These are phyloP conservation scores for Nomada fabriciana DNA, from an alignment of 2,888 invertebrate genomes.

Conservation along the genomic window DNA sequence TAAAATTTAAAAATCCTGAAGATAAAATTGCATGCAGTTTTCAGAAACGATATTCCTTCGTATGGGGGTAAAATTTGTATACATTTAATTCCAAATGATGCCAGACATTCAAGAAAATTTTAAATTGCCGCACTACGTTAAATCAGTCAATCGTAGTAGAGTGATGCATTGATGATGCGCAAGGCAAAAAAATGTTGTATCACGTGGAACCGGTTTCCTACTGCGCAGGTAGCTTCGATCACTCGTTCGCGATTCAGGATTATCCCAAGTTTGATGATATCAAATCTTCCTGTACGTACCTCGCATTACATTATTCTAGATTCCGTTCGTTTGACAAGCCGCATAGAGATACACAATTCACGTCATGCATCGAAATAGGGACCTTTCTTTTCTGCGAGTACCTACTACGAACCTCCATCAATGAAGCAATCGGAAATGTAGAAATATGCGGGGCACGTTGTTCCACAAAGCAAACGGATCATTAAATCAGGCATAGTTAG, in stretches of 20 bases:
- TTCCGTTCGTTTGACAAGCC: constrained; percentile 45
- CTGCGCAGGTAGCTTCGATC: constrained; percentile 61
- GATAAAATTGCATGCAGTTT: background rate
- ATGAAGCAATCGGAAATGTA: constrained; percentile 6
- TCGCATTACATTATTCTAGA: constrained; percentile 60
- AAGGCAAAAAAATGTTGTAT: constrained; percentile 65
- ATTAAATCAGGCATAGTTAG: constrained; percentile 56
- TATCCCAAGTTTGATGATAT: constrained; percentile 59
- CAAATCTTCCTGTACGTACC: constrained; percentile 35
- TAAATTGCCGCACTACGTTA: constrained; percentile 28
- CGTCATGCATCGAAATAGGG: constrained; percentile 17
- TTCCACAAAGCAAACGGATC: constrained; percentile 37
- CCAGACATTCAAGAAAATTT: background rate
- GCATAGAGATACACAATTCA: constrained; percentile 1
- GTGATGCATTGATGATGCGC: constrained; percentile 61
- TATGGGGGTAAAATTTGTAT: background rate
- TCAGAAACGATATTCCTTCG: too few relatives aligned
- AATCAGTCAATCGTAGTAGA: constrained; percentile 66
- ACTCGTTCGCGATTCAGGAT: constrained; percentile 47
- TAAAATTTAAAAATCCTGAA: too few relatives aligned
- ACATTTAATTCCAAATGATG: background rate
- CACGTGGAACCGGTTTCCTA: constrained; percentile 68
- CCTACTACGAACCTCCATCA: constrained; percentile 12
- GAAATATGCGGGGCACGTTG: constrained; percentile 27
- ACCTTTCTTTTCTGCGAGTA: constrained; percentile 10